These are phyloP conservation scores for Rhineura floridana DNA, from an alignment of 2,113 vertebrate genomes.

Conservation along the genomic window DNA sequence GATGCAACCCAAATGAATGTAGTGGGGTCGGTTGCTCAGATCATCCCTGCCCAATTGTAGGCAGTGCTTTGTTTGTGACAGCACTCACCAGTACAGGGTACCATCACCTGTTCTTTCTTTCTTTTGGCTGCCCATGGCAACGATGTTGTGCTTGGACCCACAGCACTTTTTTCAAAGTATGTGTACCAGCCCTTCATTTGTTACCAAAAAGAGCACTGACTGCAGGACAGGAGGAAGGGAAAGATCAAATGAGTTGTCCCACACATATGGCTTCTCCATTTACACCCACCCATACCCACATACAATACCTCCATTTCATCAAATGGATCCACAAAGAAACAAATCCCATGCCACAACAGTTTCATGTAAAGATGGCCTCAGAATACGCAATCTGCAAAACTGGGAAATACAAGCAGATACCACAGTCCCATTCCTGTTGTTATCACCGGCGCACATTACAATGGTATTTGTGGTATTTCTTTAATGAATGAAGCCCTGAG, in stretches of 20 bases:
- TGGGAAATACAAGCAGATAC: constrained; percentile 4
- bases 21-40: neutral
- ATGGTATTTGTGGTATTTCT: neutral
- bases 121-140: no score
- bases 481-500: neutral
- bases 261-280: no score
- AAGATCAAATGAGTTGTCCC: neutral
- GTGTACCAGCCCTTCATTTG: no score
- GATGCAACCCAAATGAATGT: no score
- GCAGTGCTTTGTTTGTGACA: no score
- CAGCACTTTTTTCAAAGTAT: no score
- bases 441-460: neutral
- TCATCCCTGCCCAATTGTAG: neutral
- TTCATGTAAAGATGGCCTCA: neutral
- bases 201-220: no score
- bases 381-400: neutral
- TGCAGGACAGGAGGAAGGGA: neutral
- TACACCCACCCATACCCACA: neutral
- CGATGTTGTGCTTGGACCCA: no score
- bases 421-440: neutral
- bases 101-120: no score
- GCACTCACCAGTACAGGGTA: no score
- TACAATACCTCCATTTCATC: neutral
- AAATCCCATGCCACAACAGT: no score
- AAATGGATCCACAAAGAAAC: neutral